Evolutionary conservation across 30 jellyfish, hydroid and myxozoan species (phyloP).

Genomic region (Clytia hemisphaerica): DNA sequence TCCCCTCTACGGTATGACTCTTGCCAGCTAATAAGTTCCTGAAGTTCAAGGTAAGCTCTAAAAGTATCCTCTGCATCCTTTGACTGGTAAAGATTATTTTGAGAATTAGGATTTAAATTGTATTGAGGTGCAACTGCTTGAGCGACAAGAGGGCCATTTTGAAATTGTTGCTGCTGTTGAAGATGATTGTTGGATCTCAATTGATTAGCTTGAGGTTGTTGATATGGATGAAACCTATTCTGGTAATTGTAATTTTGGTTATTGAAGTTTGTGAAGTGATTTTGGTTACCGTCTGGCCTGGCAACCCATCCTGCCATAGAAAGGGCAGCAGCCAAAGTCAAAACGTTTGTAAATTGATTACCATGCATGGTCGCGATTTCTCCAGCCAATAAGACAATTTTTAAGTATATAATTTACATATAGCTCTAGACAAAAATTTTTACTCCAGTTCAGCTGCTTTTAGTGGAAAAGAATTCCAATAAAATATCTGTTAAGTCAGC

Average conservation of each 20-base stretch:
- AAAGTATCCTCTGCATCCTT: slow-evolving; percentile 4
- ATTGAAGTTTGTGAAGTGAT: background rate
- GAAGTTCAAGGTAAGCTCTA: slow-evolving; percentile 7
- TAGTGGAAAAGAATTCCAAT: too few relatives aligned
- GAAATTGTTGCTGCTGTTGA: too few relatives aligned
- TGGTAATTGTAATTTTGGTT: background rate
- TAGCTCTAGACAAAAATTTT: too few relatives aligned
- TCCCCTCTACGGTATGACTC: slow-evolving; percentile 18
- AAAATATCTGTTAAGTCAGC: too few relatives aligned
- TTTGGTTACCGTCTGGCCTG: background rate
- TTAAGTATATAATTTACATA: too few relatives aligned
- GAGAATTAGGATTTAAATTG: background rate
- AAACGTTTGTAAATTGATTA: slow-evolving; percentile 5
- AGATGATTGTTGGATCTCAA: too few relatives aligned
- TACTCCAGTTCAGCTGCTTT: too few relatives aligned
- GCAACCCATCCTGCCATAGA: slow-evolving; percentile 26
- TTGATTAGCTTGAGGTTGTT: too few relatives aligned
- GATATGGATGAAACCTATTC: slow-evolving; percentile 3
- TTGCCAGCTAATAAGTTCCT: slow-evolving; percentile 24
- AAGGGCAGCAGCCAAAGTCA: slow-evolving; percentile 5
- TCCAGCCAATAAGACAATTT: too few relatives aligned
- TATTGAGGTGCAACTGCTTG: too few relatives aligned
- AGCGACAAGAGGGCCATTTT: background rate
- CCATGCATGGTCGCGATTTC: too few relatives aligned
- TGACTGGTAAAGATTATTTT: background rate